phyloP scores from a whole-genome alignment of 1,140 invertebrate genomes.

The Belonocnema kinseyi region DNA sequence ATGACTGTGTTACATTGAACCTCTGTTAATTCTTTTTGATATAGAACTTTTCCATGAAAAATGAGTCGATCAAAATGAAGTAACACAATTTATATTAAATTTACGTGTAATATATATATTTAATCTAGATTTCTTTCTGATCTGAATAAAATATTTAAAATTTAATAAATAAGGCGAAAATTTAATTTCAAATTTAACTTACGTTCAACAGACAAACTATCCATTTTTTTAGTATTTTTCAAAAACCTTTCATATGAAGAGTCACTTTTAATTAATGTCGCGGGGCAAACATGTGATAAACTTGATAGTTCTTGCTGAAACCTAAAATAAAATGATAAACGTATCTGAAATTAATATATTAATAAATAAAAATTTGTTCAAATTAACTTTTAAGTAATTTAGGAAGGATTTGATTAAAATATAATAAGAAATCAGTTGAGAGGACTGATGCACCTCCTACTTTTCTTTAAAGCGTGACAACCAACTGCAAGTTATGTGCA shows the following conservation, averaged over 20 bases:
- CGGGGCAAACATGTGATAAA: not conserved
- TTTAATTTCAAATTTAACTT: not conserved
- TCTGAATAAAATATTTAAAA: no score
- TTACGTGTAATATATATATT: no score
- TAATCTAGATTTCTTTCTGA: no score
- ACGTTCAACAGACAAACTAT: not conserved
- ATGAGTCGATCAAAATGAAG: no score
- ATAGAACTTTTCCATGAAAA: no score
- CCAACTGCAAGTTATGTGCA: not conserved
- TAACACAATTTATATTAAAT: no score
- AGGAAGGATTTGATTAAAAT: not conserved
- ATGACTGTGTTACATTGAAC: no score
- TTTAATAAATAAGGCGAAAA: no score
- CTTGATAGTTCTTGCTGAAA: constrained; percentile 5
- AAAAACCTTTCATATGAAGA: constrained; percentile 18
- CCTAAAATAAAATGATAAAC: not conserved
- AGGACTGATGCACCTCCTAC: not conserved
- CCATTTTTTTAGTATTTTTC: constrained; percentile 19
- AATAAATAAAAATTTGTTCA: not conserved
- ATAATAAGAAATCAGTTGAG: not conserved
- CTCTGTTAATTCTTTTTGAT: no score
- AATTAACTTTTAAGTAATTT: not conserved
- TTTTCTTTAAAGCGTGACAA: not conserved
- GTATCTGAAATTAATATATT: not conserved
- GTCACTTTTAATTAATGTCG: constrained; percentile 21